Conservation (phyloP, 1,140 invertebrate genomes). For the Drosophila biarmipes region DNA sequence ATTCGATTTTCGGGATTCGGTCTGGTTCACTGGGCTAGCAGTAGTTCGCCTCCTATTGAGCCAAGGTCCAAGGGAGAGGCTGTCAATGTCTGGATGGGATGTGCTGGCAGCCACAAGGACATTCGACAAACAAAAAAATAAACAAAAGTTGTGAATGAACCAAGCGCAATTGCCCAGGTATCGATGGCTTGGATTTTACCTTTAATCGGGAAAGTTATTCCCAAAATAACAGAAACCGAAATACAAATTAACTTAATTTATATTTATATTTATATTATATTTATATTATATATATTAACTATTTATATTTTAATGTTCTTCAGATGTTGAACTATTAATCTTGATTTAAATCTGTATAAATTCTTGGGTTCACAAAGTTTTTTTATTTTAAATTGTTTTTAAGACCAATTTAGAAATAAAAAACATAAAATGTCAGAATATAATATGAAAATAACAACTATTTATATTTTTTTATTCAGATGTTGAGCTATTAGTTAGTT, state of each 20-base stretch:
- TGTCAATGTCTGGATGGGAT: conserved; percentile 16
- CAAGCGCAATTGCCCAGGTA: conserved; percentile 9
- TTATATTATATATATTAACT: background rate
- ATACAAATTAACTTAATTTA: too few relatives aligned
- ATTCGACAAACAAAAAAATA: background rate
- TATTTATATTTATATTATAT: too few relatives aligned
- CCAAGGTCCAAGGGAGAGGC: conserved; percentile 16
- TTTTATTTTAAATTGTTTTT: too few relatives aligned
- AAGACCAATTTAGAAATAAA: too few relatives aligned
- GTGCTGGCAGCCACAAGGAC: conserved; percentile 16
- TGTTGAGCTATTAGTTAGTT: too few relatives aligned
- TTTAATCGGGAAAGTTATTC: background rate
- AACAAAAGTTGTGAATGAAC: conserved; percentile 29
- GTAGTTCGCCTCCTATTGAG: conserved; percentile 31
- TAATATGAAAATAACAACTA: too few relatives aligned
- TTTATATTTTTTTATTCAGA: too few relatives aligned
- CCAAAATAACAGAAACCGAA: background rate
- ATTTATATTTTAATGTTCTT: background rate
- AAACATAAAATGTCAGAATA: too few relatives aligned
- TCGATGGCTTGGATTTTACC: background rate
- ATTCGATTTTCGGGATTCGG: conserved; percentile 33
- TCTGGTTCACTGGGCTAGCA: conserved; percentile 11
- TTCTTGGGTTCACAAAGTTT: too few relatives aligned
- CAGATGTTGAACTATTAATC: too few relatives aligned
- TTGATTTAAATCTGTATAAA: too few relatives aligned